Base-by-base conservation (phyloP, 2,797 vertebrate species). In the Anguilla marmorata region DNA sequence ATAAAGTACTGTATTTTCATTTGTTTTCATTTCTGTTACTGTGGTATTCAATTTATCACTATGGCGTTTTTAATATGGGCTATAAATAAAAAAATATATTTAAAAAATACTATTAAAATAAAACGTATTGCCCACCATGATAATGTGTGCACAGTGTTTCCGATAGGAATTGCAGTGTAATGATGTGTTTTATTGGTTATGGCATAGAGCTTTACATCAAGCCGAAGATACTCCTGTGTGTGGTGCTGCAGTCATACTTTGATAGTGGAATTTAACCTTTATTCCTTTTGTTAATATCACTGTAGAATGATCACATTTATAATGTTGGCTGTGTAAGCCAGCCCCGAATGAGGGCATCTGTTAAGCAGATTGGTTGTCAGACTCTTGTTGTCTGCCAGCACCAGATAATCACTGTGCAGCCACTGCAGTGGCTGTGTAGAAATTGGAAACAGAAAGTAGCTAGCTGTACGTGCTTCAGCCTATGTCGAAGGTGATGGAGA, bases 401-500 rank as follows among this genome's bases (percentile, higher is more conserved):
- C 63, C 63, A 27, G 63, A n/a, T 69, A n/a, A 69, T 69, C 63
- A 11, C n/a, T 27, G 24, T 11, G 63, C 63, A 14, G 63, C 24
- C 63, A 7, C 24, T 69, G n/a, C 63, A 24, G 63, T 69, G 63
- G 63, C 63, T 69, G 63, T 9, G 14, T n/a, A 69, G 63, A n/a
- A 69, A 69, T 69, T 69, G 27, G 63, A 69, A 69, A 69, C 63
- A 69, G 63, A 69, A n/a, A 27, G 24, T 69, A 69, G 63, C 56
- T 58, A 58, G 56, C 9, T 69, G 24, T 27, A 1, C 63, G 9
- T 69, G 63, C 24, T 69, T 69, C 63, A 69, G 24, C 24, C 24
- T 69, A 6, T 0, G 1, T 0, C 63, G 7, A 27, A 7, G 27
- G n/a, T 69, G 63, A 69, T 27, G 8, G 63, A 69, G 24, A 69